A percentile compares a stretch with the other conserved stretches of the same genome.
These are phyloP conservation scores for Piprites chloris DNA, from an alignment of 2,113 vertebrate genomes.

Conservation along the genomic window DNA sequence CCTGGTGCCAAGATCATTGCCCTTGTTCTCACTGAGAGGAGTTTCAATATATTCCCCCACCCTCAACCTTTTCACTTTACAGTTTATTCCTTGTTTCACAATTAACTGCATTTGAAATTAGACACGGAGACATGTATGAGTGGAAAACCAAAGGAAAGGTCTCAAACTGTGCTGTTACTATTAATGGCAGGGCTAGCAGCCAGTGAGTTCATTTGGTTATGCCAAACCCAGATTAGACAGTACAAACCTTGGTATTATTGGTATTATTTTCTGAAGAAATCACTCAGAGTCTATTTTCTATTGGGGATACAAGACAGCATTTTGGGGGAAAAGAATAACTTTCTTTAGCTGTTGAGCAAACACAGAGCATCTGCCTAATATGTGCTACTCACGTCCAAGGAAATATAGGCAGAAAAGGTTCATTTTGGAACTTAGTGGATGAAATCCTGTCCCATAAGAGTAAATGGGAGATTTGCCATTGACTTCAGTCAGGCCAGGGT, in stretches of 20 bases:
- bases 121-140: accelerated
- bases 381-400: neutral
- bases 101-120: neutral
- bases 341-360: neutral
- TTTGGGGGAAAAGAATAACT: neutral
- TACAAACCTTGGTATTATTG: neutral
- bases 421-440: conserved; percentile 10
- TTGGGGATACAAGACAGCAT: neutral
- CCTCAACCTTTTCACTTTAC: neutral
- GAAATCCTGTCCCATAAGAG: neutral
- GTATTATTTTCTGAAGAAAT: neutral
- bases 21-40: neutral
- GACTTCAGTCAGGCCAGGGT: neutral
- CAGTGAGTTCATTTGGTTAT: neutral
- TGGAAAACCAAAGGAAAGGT: neutral
- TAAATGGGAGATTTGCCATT: conserved; percentile 38
- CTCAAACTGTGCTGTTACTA: neutral
- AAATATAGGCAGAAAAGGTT: neutral
- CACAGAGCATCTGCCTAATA: neutral
- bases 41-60: neutral
- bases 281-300: neutral
- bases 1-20: neutral
- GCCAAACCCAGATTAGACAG: neutral
- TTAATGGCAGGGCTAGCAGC: neutral
- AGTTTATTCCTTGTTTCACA: neutral